Evolutionary conservation across 2,888 invertebrate species (phyloP).

Genomic region (Gari tellinella): DNA sequence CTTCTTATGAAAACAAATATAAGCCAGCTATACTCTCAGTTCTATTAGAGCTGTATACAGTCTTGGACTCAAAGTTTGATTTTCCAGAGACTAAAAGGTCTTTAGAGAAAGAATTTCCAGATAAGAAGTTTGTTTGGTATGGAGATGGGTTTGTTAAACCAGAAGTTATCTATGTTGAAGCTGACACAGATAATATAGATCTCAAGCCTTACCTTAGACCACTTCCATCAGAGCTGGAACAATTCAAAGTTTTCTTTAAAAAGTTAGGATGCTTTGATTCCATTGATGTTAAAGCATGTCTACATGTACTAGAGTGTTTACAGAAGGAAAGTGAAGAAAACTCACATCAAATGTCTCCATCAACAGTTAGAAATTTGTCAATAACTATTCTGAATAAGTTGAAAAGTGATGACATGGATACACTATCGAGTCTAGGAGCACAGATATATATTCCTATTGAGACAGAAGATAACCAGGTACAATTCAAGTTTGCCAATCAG

Average conservation of each 20-base stretch:
- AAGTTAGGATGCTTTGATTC: conserved; percentile 17
- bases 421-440: conserved; percentile 1
- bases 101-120: neutral
- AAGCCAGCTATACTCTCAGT: conserved; percentile 1
- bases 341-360: neutral
- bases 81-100: neutral
- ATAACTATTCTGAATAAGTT: conserved; percentile 36
- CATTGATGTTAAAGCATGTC: neutral
- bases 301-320: neutral
- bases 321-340: neutral
- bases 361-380: neutral
- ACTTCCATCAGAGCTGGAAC: conserved; percentile 34
- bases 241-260: conserved; percentile 27
- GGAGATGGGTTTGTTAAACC: conserved; percentile 40
- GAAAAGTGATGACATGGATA: conserved; percentile 4
- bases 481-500: conserved; percentile 9
- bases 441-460: conserved; percentile 25
- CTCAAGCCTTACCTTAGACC: conserved; percentile 40
- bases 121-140: conserved; percentile 2
- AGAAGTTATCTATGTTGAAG: conserved; percentile 9
- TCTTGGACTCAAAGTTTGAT: neutral
- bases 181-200: conserved; percentile 14
- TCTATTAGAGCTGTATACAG: neutral
- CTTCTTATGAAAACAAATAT: neutral
- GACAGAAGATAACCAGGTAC: conserved; percentile 3